A percentile compares a stretch with the other conserved stretches of the same genome.
Evolutionary conservation across 2,797 vertebrate genomes (phyloP).

Genomic region (Galaxias olidus): DNA sequence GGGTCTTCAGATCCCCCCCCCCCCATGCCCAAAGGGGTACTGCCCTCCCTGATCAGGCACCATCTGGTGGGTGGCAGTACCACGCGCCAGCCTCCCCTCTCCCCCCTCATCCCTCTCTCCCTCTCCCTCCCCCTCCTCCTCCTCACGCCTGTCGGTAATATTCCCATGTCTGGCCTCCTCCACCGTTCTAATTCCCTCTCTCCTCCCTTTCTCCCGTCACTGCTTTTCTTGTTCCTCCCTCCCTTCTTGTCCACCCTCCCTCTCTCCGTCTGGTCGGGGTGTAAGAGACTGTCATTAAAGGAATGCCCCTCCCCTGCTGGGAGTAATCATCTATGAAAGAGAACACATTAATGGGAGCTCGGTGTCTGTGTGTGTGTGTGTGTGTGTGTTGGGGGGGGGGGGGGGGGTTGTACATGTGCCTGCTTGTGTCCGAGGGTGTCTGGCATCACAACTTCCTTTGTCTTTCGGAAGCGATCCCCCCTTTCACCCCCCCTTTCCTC

Average conservation of each 20-base stretch:
- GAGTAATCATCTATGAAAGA: slow-evolving; percentile 79
- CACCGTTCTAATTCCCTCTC: background rate
- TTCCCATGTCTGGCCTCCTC: slow-evolving; percentile 3
- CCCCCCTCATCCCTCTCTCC: slow-evolving; percentile 5
- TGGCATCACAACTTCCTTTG: slow-evolving; percentile 64
- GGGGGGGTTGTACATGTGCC: slow-evolving; percentile 23
- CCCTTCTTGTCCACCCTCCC: background rate
- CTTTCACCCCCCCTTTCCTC: slow-evolving; percentile 42
- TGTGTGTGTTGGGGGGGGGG: slow-evolving; percentile 11
- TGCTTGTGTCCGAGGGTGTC: slow-evolving; percentile 29
- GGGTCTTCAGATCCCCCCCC: slow-evolving; percentile 52
- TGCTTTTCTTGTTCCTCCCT: background rate
- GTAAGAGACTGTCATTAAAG: slow-evolving; percentile 71
- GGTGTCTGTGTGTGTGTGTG: slow-evolving; percentile 49
- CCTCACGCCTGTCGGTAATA: background rate
- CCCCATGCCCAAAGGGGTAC: slow-evolving; percentile 43
- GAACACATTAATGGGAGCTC: slow-evolving; percentile 68
- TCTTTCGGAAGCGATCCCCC: slow-evolving; percentile 45
- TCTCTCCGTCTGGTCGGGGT: slow-evolving; percentile 34
- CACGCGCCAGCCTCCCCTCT: background rate
- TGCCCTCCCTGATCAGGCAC: slow-evolving; percentile 65
- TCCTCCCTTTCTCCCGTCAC: too few relatives aligned
- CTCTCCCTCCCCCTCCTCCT: slow-evolving; percentile 14
- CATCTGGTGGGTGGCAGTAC: slow-evolving; percentile 72
- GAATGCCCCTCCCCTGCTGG: slow-evolving; percentile 70